Percentiles rank a stretch among this genome's conserved stretches.
phyloP scores from a whole-genome alignment of 2,797 vertebrate genomes.

The Toxotes lorentzi region DNA sequence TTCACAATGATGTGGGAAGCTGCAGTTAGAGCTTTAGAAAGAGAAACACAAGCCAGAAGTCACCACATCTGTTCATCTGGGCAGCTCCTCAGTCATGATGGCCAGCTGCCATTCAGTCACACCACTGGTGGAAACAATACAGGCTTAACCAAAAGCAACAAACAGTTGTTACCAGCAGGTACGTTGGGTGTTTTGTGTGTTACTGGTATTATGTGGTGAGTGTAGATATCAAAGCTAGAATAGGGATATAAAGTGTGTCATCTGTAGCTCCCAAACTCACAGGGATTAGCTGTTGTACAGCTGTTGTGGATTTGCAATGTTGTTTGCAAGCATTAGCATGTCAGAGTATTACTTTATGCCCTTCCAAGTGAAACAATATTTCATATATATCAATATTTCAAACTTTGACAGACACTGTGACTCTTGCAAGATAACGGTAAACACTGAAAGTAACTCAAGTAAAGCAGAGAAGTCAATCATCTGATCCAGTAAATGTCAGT shows the following conservation, averaged over 20 bases:
- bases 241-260: neutral
- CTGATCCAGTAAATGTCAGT: neutral
- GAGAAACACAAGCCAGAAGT: constrained; percentile 1
- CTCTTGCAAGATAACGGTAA: neutral
- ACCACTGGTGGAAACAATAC: neutral
- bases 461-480: neutral
- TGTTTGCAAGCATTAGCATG: neutral
- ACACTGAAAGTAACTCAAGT: neutral
- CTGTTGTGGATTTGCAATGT: neutral
- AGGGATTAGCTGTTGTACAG: neutral
- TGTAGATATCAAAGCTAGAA: neutral
- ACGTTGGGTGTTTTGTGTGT: neutral
- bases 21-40: neutral
- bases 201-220: neutral
- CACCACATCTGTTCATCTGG: constrained; percentile 14
- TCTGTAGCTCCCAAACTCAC: neutral
- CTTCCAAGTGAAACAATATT: neutral
- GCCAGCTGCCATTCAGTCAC: neutral
- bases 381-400: too few relatives aligned
- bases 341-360: neutral
- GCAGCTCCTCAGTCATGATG: neutral
- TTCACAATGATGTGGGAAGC: neutral
- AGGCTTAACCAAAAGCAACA: neutral
- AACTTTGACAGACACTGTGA: too few relatives aligned
- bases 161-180: neutral